Evolutionary conservation across 2,797 vertebrate species (phyloP).

Genomic region (Chromobotia macracanthus): DNA sequence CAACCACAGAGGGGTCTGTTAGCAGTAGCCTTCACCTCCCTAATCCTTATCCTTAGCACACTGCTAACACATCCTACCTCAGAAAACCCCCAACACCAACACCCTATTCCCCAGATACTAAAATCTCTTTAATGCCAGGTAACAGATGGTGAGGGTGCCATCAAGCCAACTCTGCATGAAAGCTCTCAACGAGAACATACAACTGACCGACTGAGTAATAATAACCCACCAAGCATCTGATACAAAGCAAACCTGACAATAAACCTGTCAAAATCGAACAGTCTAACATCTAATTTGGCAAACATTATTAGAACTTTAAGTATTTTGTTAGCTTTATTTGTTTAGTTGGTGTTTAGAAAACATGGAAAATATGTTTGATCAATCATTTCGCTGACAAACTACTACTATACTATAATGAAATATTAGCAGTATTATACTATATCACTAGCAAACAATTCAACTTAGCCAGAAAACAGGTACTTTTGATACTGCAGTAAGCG

Average conservation of each 20-base stretch:
- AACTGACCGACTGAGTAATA: not conserved
- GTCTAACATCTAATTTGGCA: not conserved
- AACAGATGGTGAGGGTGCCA: conserved; percentile 44
- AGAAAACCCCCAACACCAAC: conserved; percentile 13
- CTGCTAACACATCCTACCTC: conserved; percentile 20
- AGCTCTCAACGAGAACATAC: not conserved
- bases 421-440: too few species aligned
- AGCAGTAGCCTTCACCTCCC: conserved; percentile 2
- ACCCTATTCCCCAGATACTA: not conserved
- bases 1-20: conserved; percentile 30
- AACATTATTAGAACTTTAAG: too few species aligned
- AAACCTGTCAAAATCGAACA: not conserved
- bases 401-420: too few species aligned
- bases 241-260: conserved; percentile 4
- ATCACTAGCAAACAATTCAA: too few species aligned
- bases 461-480: too few species aligned
- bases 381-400: too few species aligned
- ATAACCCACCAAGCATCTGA: not conserved
- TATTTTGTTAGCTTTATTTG: too few species aligned
- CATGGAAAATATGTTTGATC: too few species aligned
- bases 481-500: too few species aligned
- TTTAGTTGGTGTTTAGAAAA: too few species aligned
- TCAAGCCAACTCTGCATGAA: conserved; percentile 31
- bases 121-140: conserved; percentile 31
- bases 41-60: conserved; percentile 45